Base-by-base conservation (phyloP, 2,113 vertebrate genomes). In the Hystrix brachyura region DNA sequence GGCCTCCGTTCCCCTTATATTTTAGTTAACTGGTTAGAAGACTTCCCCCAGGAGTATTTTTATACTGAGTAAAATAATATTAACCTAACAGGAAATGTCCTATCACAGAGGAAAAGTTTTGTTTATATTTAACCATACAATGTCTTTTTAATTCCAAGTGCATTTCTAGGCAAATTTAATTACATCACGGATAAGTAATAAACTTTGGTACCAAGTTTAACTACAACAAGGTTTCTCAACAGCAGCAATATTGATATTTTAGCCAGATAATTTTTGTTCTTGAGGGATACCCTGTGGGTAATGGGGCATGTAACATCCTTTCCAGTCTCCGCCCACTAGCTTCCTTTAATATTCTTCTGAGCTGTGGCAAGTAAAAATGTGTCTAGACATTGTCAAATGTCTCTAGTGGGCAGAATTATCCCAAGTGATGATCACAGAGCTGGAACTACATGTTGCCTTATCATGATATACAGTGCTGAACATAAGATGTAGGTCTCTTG, bases 141-240 rank as follows among this genome's bases (percentile, higher is more conserved):
- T 71, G 21, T 13, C 0, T 83, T 71, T 86, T 80, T 60, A 60
- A 78, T 69, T 76, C 82, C 59, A 76, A 91, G 59, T 51, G 18
- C 11, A 29, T 82, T 94, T 90, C 74, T 59, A 87, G 74, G 43
- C 21, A 83, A 65, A 60, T 87, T 76, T 76, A 82, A 76, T 74
- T 72, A 65, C 59, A 65, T 38, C 19, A 29, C 12, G 46, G 55
- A 38, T 82, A 76, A 74, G 67, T 71, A 85, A 71, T 78, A 51
- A 64, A 48, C 7, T 69, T 79, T 46, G 93, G 25, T 78, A 17
- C 14, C 51, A 93, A 69, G 1, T 72, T 92, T 85, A 90, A 86
- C 15, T 76, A 74, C 15, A 60, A 38, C 21, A 67, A 0, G 13
- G 5, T 79, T 89, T 79, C n/a, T 82, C 32, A 80, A 34, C 1